phyloP scores from a whole-genome alignment of 2,888 invertebrate genomes.

The Parascotia fuliginaria region DNA sequence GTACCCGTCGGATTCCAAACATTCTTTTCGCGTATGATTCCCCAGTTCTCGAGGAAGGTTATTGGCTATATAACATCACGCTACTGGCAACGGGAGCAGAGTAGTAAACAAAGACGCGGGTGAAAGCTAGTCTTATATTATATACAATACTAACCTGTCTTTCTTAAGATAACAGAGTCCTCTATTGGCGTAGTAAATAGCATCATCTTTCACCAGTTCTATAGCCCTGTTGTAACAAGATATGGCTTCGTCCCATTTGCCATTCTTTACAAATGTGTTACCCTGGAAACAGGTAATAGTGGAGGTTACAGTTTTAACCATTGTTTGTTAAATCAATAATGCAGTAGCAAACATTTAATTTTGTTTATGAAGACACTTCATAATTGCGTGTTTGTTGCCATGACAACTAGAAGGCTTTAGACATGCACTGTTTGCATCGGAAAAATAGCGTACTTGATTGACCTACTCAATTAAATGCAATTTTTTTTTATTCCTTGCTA shows the following conservation, averaged over 20 bases:
- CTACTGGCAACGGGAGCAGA: too few species aligned
- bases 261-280: slow-evolving; percentile 91
- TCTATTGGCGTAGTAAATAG: slow-evolving; percentile 94
- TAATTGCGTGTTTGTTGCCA: not conserved
- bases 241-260: slow-evolving; percentile 94
- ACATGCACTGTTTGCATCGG: too few species aligned
- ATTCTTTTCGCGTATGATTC: too few species aligned
- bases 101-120: too few species aligned
- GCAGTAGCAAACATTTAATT: not conserved
- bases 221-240: slow-evolving; percentile 95
- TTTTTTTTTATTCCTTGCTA: too few species aligned
- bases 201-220: slow-evolving; percentile 90
- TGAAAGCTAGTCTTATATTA: too few species aligned
- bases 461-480: too few species aligned
- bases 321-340: not conserved
- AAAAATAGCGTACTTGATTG: too few species aligned
- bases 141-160: slow-evolving; percentile 88
- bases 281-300: slow-evolving; percentile 82
- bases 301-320: not conserved
- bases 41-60: too few species aligned
- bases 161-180: slow-evolving; percentile 94
- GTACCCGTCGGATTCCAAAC: too few species aligned
- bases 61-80: too few species aligned
- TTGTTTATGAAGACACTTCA: not conserved
- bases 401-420: not conserved